A percentile compares a stretch with the other conserved stretches of the same genome.
Conservation (phyloP, 2,888 invertebrate genomes). For the Acanthosepion esculentum region DNA sequence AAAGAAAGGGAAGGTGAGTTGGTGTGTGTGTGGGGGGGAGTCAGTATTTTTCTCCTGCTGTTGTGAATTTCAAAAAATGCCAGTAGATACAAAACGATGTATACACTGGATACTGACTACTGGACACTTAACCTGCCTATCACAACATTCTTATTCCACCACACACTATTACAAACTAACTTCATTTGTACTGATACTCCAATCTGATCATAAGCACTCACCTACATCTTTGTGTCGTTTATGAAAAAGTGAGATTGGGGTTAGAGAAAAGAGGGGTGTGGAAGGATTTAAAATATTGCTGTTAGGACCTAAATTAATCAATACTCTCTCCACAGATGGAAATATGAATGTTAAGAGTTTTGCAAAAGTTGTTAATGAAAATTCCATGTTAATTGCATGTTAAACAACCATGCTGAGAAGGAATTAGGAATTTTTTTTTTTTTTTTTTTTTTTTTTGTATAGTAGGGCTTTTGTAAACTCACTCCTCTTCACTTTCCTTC, state of each 20-base stretch:
- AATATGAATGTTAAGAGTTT: neutral
- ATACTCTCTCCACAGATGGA: neutral
- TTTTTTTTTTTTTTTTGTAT: neutral
- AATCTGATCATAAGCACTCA: neutral
- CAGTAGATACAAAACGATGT: neutral
- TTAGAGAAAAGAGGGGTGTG: neutral
- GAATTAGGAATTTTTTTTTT: neutral
- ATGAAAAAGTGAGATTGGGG: neutral
- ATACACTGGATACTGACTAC: conserved; percentile 17
- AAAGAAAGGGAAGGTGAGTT: neutral
- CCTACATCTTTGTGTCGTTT: neutral
- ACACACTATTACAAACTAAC: neutral
- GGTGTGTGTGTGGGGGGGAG: neutral
- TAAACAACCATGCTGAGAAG: neutral
- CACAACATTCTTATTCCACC: neutral
- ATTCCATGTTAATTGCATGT: neutral
- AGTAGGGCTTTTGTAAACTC: neutral
- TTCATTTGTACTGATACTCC: conserved; percentile 11
- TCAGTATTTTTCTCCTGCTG: conserved; percentile 22
- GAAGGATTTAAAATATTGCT: neutral
- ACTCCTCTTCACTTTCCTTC: neutral
- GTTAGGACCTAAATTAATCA: neutral
- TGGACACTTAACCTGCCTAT: neutral
- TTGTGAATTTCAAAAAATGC: neutral
- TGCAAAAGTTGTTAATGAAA: neutral